These are phyloP conservation scores for Phyllopteryx taeniolatus DNA, from an alignment of 2,113 vertebrate species.

Conservation along the genomic window DNA sequence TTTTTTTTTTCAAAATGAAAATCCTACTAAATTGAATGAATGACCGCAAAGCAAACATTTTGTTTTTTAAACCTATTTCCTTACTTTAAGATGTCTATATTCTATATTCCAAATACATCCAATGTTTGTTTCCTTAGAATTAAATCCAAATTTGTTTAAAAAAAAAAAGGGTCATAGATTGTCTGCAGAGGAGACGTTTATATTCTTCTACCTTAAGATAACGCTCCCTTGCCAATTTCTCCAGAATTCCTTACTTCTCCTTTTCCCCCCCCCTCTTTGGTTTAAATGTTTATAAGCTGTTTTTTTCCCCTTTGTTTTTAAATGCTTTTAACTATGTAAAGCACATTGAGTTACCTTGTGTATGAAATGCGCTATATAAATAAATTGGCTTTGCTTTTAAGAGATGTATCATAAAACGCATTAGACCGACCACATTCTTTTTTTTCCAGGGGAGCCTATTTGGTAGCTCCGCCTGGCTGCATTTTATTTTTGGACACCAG, in stretches of 20 bases:
- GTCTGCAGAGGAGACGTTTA: not conserved
- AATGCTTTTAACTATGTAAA: too few species aligned
- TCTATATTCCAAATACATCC: not conserved
- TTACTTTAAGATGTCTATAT: not conserved
- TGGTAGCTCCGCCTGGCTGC: conserved; percentile 56
- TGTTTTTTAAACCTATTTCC: not conserved
- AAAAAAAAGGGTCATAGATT: not conserved
- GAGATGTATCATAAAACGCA: conserved; percentile 70
- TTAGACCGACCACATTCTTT: conserved; percentile 15
- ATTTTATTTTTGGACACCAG: conserved; percentile 62
- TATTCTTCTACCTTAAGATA: not conserved
- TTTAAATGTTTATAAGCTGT: too few species aligned
- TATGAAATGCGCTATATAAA: too few species aligned
- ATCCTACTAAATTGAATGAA: not conserved
- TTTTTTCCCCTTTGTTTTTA: too few species aligned
- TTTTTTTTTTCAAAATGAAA: too few species aligned
- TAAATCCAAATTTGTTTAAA: not conserved
- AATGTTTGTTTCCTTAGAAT: not conserved
- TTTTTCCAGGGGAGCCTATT: conserved; percentile 51
- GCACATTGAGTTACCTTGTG: too few species aligned
- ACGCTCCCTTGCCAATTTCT: conserved; percentile 28
- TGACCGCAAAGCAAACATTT: not conserved
- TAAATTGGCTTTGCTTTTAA: conserved; percentile 20
- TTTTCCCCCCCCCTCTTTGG: conserved; percentile 6
- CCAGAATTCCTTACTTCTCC: conserved; percentile 53